Conservation (phyloP, 2,113 vertebrate genomes). For the Litocranius walleri region DNA sequence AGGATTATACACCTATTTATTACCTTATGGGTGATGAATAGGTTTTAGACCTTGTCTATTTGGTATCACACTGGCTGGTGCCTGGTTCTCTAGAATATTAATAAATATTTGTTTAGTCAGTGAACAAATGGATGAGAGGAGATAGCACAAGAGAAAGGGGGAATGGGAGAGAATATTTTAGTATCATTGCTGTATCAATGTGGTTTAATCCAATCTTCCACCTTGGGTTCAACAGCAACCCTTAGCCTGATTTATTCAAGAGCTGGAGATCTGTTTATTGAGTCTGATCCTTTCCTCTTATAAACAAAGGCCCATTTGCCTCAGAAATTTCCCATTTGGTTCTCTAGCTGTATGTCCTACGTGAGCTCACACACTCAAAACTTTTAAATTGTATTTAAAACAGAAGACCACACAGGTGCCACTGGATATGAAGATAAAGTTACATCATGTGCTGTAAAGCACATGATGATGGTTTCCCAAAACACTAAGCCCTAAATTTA, state of each 20-base stretch:
- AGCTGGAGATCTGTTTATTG: slow-evolving; percentile 34
- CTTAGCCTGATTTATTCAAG: not conserved
- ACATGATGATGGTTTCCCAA: not conserved
- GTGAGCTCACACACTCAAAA: not conserved
- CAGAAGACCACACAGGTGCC: slow-evolving; percentile 23
- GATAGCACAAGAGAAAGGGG: not conserved
- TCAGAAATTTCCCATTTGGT: slow-evolving; percentile 40
- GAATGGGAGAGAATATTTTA: not conserved
- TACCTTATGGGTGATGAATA: not conserved
- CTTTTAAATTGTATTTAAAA: not conserved
- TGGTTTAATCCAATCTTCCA: not conserved
- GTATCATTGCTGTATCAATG: not conserved
- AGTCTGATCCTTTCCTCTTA: not conserved
- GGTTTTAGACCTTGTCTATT: not conserved
- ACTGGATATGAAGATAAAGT: not conserved
- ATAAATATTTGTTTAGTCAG: not conserved
- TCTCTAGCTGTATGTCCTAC: not conserved
- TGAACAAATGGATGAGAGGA: not conserved
- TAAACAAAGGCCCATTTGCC: slow-evolving; percentile 50
- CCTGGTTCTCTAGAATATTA: not conserved
- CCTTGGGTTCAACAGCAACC: not conserved
- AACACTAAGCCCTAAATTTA: not conserved
- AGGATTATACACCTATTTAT: not conserved
- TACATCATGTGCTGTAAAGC: not conserved
- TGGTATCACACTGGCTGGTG: not conserved